Evolutionary conservation across 2,888 invertebrate genomes (phyloP), one percentile per base, ranked within the genome.

Genomic region (Heliconius aoede): DNA sequence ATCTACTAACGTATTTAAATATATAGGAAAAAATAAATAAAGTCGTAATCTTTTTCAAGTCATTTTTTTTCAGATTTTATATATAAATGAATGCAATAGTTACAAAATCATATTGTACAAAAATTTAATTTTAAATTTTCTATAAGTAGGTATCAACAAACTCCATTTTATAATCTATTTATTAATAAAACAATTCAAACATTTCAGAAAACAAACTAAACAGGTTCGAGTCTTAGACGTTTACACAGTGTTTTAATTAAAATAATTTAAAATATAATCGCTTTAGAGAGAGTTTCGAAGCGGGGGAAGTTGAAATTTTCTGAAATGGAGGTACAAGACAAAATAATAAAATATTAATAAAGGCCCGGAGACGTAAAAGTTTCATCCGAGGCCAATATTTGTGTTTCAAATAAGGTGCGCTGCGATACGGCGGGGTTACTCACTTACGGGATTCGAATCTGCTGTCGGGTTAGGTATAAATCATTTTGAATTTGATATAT

Each of bases 321-420:
- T 87, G 88, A 88, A 92, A 91, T 88, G 90, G 86, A 87, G 90
- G 87, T 89, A 92, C 92, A 93, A 94, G 94, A 94, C 94, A 94
- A 93, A 94, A 94, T 94, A 94, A 94, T 94, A 94, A 93, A 94
- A 94, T 94, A 94, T 94, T 94, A 94, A 94, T 94, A 94, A 93
- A 88, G 89, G 92, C 90, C 87, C 87, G 89, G 90, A 92, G 93
- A 93, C 90, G 90, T 90, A 92, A 93, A 94, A 94, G 93, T 94
- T 94, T 91, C 90, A 89, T 90, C 86, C 83, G 81, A 80, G 80
- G 86, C 90, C 93, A 94, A 94, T 94, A 93, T 94, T 94, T 94
- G 92, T 93, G 90, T 94, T 94, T 92, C 85, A 94, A 94, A 94
- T 94, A 94, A 94, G 88, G 88, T 86, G 85, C 83, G 88, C 86